phyloP scores from a whole-genome alignment of 2,888 invertebrate genomes.

The Athripsodes cinereus region DNA sequence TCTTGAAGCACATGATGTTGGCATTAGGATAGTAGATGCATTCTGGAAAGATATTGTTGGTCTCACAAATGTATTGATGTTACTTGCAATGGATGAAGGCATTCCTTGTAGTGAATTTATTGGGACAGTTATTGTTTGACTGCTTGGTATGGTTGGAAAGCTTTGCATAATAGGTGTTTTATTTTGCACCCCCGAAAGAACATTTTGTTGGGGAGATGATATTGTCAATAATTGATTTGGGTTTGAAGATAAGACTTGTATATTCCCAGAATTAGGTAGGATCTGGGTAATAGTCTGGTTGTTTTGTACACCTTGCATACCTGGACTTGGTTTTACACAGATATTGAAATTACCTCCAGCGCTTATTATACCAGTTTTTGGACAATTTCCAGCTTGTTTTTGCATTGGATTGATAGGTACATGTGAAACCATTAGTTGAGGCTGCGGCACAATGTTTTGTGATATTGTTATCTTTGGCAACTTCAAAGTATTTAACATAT shows the following conservation, averaged over 20 bases:
- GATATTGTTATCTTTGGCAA: slow-evolving; percentile 13
- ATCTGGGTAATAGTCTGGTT: slow-evolving; percentile 39
- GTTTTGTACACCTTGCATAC: slow-evolving; percentile 45
- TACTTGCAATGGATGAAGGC: slow-evolving; percentile 38
- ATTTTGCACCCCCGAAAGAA: slow-evolving; percentile 42
- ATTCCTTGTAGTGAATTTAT: slow-evolving; percentile 48
- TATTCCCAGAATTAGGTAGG: slow-evolving; percentile 43
- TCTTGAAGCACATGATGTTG: slow-evolving; percentile 45
- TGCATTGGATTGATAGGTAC: slow-evolving; percentile 45
- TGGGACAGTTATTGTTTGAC: slow-evolving; percentile 46
- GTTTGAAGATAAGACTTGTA: slow-evolving; percentile 50
- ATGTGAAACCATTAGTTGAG: slow-evolving; percentile 49
- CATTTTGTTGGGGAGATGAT: slow-evolving; percentile 41
- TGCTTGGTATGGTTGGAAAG: slow-evolving; percentile 48
- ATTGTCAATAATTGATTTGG: slow-evolving; percentile 47
- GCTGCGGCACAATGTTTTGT: slow-evolving; percentile 46
- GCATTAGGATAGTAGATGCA: slow-evolving; percentile 45
- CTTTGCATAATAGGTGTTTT: slow-evolving; percentile 42
- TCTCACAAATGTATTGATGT: slow-evolving; percentile 49
- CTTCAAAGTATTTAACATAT: slow-evolving; percentile 4
- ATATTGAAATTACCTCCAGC: slow-evolving; percentile 37
- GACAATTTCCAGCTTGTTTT: slow-evolving; percentile 39
- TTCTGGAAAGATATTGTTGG: slow-evolving; percentile 41
- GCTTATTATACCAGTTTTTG: slow-evolving; percentile 35
- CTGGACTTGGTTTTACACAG: slow-evolving; percentile 44